phyloP scores from a whole-genome alignment of 2,797 vertebrate species.

The Helicolenus hilgendorfi region DNA sequence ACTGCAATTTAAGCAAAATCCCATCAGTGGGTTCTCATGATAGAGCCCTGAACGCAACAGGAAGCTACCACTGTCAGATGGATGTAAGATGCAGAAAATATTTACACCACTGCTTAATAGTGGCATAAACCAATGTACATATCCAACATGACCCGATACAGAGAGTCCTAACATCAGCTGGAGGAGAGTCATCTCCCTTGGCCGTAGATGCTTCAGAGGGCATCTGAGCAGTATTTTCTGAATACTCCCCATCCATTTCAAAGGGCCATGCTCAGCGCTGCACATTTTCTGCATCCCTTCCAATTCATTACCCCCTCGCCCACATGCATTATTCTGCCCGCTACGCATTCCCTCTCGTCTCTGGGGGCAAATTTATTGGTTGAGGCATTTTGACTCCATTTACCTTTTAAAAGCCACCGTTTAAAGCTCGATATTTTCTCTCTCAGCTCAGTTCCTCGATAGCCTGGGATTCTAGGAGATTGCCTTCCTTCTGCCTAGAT shows the following conservation, averaged over 20 bases:
- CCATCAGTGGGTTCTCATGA: not conserved
- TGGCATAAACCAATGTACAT: slow-evolving; percentile 8
- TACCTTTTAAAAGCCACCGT: slow-evolving; percentile 88
- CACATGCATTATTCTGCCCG: slow-evolving; percentile 87
- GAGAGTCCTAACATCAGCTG: slow-evolving; percentile 29
- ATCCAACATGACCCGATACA: slow-evolving; percentile 2
- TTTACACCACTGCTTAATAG: not conserved
- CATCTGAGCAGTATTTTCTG: slow-evolving; percentile 57
- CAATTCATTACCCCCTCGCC: slow-evolving; percentile 88
- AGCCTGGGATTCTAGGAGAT: slow-evolving; percentile 62
- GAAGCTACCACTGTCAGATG: slow-evolving; percentile 8
- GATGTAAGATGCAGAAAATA: not conserved
- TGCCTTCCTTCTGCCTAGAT: slow-evolving; percentile 69
- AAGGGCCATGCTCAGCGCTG: slow-evolving; percentile 67
- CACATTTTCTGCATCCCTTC: slow-evolving; percentile 84
- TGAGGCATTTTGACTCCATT: slow-evolving; percentile 89
- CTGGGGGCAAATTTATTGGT: slow-evolving; percentile 87
- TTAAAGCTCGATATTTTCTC: slow-evolving; percentile 83
- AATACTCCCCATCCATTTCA: slow-evolving; percentile 79
- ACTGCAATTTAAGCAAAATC: not conserved
- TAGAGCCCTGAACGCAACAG: not conserved
- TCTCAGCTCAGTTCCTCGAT: slow-evolving; percentile 65
- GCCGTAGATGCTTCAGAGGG: slow-evolving; percentile 60
- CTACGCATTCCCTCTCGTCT: slow-evolving; percentile 82
- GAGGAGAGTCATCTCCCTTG: slow-evolving; percentile 46